Percentiles rank a stretch among this genome's conserved stretches.
Conservation (phyloP, 2,888 invertebrate genomes). For the Timema podura region DNA sequence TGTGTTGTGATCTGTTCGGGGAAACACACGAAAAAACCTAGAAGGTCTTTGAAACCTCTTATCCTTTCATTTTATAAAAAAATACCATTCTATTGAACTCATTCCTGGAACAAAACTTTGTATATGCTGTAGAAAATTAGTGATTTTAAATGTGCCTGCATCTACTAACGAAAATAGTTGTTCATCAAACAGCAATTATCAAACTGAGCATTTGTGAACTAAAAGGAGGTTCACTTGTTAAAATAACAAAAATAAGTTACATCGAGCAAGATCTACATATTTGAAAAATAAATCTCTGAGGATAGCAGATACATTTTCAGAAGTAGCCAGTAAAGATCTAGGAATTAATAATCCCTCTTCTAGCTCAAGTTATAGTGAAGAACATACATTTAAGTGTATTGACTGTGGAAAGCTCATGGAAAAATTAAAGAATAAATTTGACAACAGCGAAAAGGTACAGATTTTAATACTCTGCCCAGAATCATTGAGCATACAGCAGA, state of each 20-base stretch:
- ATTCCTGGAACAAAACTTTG: neutral
- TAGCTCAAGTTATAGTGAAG: neutral
- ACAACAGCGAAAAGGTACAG: neutral
- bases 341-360: neutral
- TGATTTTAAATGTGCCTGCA: neutral
- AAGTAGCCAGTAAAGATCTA: neutral
- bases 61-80: conserved; percentile 2
- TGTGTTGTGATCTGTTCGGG: neutral
- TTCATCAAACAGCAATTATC: conserved; percentile 1
- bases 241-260: neutral
- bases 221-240: neutral
- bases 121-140: conserved; percentile 13
- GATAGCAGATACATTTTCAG: neutral
- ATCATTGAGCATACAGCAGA: neutral
- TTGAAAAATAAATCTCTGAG: neutral
- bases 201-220: neutral
- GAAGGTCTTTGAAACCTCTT: neutral
- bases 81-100: neutral
- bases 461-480: neutral
- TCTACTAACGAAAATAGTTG: neutral
- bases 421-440: neutral
- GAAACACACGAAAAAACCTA: neutral
- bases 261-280: neutral
- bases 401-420: neutral
- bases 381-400: no score